Base-by-base conservation (phyloP, 2,888 invertebrate genomes). In the Neelides folsomi region DNA sequence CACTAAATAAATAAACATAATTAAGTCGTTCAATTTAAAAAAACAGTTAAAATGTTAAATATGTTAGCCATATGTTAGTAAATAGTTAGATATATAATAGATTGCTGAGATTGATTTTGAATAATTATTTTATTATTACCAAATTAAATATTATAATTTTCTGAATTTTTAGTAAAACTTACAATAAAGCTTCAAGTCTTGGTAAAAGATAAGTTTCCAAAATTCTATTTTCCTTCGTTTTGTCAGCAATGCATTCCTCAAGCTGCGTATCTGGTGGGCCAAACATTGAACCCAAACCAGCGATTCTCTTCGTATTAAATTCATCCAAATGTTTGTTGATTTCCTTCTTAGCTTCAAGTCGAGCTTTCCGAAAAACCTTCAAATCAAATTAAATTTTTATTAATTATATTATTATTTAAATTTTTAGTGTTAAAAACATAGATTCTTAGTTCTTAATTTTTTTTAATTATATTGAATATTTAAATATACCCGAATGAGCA, bases 281-380 rank as follows among this genome's bases (percentile, higher is more conserved):
- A 72, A 86, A 94, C 63, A 95, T 78, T 47, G 83, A 83, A 12
- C 86, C 90, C 55, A 94, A 74, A 1, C 94, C 94, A 36, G 90
- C 84, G 37, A 83, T 86, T 62, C 92, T 75, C 71, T 93, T 93
- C 65, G 83, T 83, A 67, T 92, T 83, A 72, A 86, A 86, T 70
- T 90, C 89, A 27, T 79, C 79, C 47, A 93, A 74, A 66, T 85
- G 83, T 64, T 81, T 81, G 49, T 81, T 79, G 47, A 92, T 73
- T 69, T 87, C 87, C 62, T 85, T 83, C 66, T 83, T 82, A 6
- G 89, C 88, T 65, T 83, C 80, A 60, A 79, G 79, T 38, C 94
- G 77, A 47, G 93, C 89, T 66, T 89, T 87, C 73, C 83, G 81
- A 71, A 97, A 97, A 57, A 82, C 73, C 71, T 74, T n/a, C n/a